Conservation (phyloP, 2,113 vertebrate genomes). For the Eretmochelys imbricata region DNA sequence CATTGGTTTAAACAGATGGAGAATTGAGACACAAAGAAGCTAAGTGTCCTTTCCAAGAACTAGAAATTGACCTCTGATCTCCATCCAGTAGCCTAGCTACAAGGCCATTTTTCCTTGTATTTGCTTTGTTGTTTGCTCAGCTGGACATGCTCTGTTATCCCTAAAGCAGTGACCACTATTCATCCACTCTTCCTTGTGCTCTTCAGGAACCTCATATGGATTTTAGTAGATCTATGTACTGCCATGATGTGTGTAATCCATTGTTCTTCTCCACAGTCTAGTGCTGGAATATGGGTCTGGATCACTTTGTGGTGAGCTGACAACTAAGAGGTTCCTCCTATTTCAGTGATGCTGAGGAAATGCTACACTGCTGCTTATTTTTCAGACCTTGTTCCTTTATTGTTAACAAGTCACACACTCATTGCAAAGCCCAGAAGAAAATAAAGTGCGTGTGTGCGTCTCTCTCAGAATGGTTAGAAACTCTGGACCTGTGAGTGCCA, state of each 20-base stretch:
- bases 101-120: constrained; percentile 46
- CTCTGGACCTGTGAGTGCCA: neutral
- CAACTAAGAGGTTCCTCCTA: neutral
- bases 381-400: neutral
- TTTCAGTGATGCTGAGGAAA: constrained; percentile 57
- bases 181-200: constrained; percentile 1
- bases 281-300: constrained; percentile 16
- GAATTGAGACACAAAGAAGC: neutral
- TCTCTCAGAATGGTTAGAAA: neutral
- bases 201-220: constrained; percentile 26
- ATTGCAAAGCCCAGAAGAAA: neutral
- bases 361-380: neutral
- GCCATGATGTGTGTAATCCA: neutral
- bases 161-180: neutral
- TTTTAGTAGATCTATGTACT: neutral
- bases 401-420: neutral
- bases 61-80: constrained; percentile 10
- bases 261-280: constrained; percentile 64
- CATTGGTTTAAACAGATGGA: neutral
- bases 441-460: neutral
- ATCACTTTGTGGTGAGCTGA: constrained; percentile 53
- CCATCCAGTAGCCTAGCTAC: constrained; percentile 1
- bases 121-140: constrained; percentile 57
- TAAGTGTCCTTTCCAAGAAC: neutral
- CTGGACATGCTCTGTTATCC: constrained; percentile 52